A percentile compares a stretch with the other conserved stretches of the same genome.
These are phyloP conservation scores for Epinotia nisella DNA, from an alignment of 2,888 invertebrate genomes.

Conservation along the genomic window DNA sequence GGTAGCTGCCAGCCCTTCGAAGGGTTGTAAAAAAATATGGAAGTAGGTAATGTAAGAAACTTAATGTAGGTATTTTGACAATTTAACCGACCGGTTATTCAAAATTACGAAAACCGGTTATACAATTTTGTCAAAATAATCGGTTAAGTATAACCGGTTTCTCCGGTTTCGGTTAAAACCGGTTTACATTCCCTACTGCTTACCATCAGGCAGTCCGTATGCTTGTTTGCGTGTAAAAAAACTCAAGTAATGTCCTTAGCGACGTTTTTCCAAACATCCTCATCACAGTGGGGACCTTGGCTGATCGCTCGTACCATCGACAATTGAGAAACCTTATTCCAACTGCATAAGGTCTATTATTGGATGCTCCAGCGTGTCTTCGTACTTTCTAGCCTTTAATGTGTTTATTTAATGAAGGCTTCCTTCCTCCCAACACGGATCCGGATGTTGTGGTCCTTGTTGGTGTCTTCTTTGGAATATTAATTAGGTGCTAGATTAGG, in stretches of 20 bases:
- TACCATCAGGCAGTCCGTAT: too few species aligned
- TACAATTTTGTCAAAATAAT: too few species aligned
- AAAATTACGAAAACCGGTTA: too few species aligned
- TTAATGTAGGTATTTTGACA: too few species aligned
- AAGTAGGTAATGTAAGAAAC: too few species aligned
- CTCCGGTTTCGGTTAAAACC: too few species aligned
- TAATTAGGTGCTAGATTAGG: not conserved
- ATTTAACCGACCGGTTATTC: too few species aligned
- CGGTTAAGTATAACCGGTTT: too few species aligned
- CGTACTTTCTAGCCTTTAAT: not conserved
- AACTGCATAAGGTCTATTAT: not conserved
- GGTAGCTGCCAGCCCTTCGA: too few species aligned
- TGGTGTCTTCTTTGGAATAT: constrained; percentile 8
- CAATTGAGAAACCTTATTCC: not conserved
- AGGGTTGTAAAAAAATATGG: too few species aligned
- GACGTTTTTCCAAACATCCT: constrained; percentile 36
- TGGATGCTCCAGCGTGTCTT: not conserved
- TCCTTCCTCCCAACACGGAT: constrained; percentile 32
- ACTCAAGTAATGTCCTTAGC: not conserved
- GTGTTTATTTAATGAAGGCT: constrained; percentile 23
- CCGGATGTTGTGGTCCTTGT: constrained; percentile 9
- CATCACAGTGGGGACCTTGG: constrained; percentile 14
- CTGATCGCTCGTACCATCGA: not conserved
- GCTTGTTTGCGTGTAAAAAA: too few species aligned
- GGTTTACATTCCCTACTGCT: too few species aligned